phyloP scores from a whole-genome alignment of 2,113 vertebrate genomes.

The Zosterops japonicus region DNA sequence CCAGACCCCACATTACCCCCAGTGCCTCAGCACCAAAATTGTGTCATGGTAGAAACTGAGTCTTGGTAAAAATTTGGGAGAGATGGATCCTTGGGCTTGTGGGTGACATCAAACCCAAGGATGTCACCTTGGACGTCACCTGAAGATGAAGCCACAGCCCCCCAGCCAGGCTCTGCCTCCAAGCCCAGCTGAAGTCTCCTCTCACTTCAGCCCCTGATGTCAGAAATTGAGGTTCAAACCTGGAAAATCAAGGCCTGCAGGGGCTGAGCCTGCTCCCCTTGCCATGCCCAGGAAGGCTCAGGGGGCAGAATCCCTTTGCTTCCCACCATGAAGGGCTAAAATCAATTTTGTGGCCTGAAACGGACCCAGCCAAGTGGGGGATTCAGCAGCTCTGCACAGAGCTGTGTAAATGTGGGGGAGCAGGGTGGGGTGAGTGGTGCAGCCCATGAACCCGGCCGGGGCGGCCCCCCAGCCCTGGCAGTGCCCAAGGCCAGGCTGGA shows the following conservation, averaged over 20 bases:
- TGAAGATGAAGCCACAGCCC: background rate
- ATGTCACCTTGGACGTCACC: background rate
- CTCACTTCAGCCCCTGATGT: fast-evolving
- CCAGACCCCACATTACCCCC: background rate
- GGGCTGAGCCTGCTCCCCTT: background rate
- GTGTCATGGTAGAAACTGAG: background rate
- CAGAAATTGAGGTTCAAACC: background rate
- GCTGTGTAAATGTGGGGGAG: background rate
- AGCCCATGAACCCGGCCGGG: background rate
- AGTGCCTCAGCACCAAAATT: background rate
- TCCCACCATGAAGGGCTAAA: background rate
- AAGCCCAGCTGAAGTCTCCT: background rate
- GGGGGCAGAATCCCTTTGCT: background rate
- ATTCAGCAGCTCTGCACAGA: background rate
- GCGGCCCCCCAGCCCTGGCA: background rate
- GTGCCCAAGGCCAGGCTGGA: background rate
- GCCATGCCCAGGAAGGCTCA: background rate
- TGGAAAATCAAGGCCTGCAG: background rate
- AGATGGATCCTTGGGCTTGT: background rate
- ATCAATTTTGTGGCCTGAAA: background rate
- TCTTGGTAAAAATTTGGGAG: background rate
- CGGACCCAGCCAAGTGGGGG: background rate
- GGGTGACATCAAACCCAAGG: background rate
- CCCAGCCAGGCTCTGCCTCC: background rate
- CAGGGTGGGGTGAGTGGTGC: fast-evolving